Percentiles rank a stretch among this genome's conserved stretches.
phyloP scores from a whole-genome alignment of 2,797 vertebrate species.

The Podarcis siculus region DNA sequence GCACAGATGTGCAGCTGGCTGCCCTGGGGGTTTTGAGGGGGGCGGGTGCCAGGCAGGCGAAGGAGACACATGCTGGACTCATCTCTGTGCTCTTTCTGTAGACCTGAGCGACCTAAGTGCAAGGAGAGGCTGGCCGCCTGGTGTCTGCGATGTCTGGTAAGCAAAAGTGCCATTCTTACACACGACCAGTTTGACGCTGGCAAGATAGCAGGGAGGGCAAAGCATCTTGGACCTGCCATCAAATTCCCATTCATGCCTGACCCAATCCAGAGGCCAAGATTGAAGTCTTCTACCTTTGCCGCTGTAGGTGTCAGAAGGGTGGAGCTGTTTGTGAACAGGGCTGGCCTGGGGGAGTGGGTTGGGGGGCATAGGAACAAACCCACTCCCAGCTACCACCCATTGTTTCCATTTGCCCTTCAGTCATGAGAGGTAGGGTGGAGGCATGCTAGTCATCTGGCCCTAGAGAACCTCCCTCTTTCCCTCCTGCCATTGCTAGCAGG shows the following conservation, averaged over 20 bases:
- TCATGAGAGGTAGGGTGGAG: no score
- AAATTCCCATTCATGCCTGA: not conserved
- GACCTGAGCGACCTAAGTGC: constrained; percentile 64
- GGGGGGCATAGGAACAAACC: no score
- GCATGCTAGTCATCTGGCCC: no score
- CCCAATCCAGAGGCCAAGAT: not conserved
- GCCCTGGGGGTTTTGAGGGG: not conserved
- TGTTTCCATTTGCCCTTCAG: no score
- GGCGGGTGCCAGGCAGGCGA: not conserved
- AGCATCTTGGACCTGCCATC: not conserved
- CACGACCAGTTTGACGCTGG: not conserved
- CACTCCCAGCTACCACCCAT: no score
- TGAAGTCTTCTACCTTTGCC: not conserved
- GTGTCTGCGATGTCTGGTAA: constrained; percentile 77
- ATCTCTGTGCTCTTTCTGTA: constrained; percentile 42
- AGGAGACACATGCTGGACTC: not conserved
- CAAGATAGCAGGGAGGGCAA: not conserved
- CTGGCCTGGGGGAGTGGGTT: no score
- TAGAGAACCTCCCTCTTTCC: no score
- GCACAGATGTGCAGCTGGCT: not conserved
- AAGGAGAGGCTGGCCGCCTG: constrained; percentile 48
- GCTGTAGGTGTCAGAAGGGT: not conserved
- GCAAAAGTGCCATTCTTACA: not conserved
- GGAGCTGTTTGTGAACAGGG: not conserved
- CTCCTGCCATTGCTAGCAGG: no score